Base-by-base conservation (phyloP, 92 coral and sea anemone genomes). In the Epizoanthus fatuus region DNA sequence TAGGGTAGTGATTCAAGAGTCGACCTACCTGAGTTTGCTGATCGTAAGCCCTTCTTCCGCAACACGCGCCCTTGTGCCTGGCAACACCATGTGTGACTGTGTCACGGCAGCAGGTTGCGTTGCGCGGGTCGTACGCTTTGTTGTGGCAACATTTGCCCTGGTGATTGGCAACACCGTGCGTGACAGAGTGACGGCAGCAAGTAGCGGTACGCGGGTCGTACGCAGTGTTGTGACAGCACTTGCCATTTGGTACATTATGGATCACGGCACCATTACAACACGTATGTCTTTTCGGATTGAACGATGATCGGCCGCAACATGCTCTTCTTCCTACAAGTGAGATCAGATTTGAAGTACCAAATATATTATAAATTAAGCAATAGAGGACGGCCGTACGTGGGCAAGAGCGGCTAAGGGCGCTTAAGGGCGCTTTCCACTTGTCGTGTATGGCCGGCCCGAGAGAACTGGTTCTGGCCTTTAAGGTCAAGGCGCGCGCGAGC, bases 101-200 rank as follows among this genome's bases (percentile, higher is more conserved):
- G 72, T 66, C 16, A 32, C 45, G 19, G 13, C 72, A 66, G n/a
- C 72, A 66, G 19, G 72, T 66, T 7, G 72, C 72, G n/a, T 16
- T 66, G 8, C 3, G 45, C 15, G 49, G 45, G n/a, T 66, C 49
- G 40, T 66, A 66, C 7, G 72, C 72, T 16, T 35, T 66, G 20
- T 37, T 42, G 40, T 66, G 49, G 3, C 72, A 66, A 66, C 72
- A 66, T 8, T 66, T 66, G 47, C 72, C 72, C 17, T 5, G 38
- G 20, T 13, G 20, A 12, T 42, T 66, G 12, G 72, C 5, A 32
- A 66, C 72, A 13, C 72, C 72, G 5, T 37, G 44, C 49, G 72
- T 66, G 19, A 66, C 44, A 4, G 32, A 11, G 49, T 66, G 6
- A 32, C 49, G 44, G 13, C 72, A 66, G n/a, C 72, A 66, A 22